Percentiles rank a stretch among this genome's conserved stretches.
Conservation (phyloP, 2,113 vertebrate genomes). For the Anser cygnoides region DNA sequence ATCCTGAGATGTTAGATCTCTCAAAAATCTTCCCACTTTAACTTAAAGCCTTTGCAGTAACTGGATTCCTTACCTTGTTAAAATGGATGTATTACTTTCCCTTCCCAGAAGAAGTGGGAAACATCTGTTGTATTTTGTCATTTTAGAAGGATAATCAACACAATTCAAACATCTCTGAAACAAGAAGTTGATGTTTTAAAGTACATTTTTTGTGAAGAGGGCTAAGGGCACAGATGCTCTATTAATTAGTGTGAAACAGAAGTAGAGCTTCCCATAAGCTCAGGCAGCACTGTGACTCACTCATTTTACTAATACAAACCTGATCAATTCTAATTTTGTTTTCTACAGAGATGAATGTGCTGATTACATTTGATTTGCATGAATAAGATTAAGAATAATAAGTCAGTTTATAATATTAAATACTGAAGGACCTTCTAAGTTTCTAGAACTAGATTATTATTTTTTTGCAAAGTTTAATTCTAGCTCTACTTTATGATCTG, state of each 20-base stretch:
- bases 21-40: background rate
- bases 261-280: background rate
- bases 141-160: background rate
- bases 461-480: background rate
- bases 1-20: background rate
- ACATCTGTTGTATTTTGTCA: background rate
- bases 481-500: background rate
- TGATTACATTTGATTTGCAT: background rate
- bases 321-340: slow-evolving; percentile 19
- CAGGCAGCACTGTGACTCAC: background rate
- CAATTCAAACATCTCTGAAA: background rate
- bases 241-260: background rate
- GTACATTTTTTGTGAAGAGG: background rate
- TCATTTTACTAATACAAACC: background rate
- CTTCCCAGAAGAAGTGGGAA: background rate
- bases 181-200: background rate
- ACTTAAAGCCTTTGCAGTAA: background rate
- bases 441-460: background rate
- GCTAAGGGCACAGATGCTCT: background rate
- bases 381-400: background rate
- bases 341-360: background rate
- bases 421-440: background rate
- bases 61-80: background rate
- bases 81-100: background rate
- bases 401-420: background rate